A percentile compares a stretch with the other conserved stretches of the same genome.
Conservation (phyloP, 2,113 vertebrate species). For the Cervus canadensis region DNA sequence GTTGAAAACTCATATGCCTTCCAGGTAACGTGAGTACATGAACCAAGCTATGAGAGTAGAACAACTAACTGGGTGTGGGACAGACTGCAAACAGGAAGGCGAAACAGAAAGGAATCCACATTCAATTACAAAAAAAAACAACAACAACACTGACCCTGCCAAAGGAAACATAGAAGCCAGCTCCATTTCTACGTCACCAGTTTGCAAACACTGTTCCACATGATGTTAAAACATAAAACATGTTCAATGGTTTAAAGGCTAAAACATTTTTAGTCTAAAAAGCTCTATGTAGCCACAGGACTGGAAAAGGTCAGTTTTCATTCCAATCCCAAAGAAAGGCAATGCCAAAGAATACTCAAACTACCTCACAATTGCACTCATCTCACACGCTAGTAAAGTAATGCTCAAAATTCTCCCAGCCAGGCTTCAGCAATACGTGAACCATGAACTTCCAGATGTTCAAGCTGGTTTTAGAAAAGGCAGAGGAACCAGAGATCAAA, state of each 20-base stretch:
- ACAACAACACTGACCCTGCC: slow-evolving; percentile 2
- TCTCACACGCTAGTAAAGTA: too few relatives aligned
- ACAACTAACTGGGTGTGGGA: neutral
- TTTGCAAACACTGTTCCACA: neutral
- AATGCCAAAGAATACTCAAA: too few relatives aligned
- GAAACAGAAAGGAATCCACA: neutral
- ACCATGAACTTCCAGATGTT: too few relatives aligned
- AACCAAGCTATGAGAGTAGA: neutral
- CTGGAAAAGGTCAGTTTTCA: too few relatives aligned
- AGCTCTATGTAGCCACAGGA: neutral
- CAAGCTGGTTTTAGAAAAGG: too few relatives aligned
- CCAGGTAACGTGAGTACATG: neutral
- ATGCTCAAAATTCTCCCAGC: too few relatives aligned
- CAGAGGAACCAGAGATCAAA: too few relatives aligned
- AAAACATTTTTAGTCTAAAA: neutral
- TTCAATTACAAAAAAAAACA: neutral
- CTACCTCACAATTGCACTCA: too few relatives aligned
- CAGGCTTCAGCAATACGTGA: too few relatives aligned
- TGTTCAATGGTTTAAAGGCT: neutral
- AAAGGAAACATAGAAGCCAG: neutral
- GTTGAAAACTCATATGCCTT: neutral
- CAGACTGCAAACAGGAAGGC: neutral
- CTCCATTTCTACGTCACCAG: neutral
- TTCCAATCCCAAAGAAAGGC: too few relatives aligned
- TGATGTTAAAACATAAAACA: neutral